Percentiles rank a stretch among this genome's conserved stretches.
These are phyloP conservation scores for Platycnemis pennipes DNA, from an alignment of 2,888 invertebrate genomes.

Conservation along the genomic window DNA sequence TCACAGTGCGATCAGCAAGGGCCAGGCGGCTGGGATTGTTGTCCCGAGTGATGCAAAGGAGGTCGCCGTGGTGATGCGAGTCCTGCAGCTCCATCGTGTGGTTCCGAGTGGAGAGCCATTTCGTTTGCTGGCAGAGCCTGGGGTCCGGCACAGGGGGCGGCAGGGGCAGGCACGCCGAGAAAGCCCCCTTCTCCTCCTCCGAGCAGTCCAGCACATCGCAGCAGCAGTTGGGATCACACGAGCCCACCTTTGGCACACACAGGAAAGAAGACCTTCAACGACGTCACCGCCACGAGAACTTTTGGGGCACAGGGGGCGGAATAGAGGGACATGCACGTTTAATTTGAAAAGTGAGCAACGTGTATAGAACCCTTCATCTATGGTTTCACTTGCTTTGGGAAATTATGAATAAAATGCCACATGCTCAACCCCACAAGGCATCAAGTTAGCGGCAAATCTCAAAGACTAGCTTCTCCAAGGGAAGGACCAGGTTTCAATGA, in stretches of 20 bases:
- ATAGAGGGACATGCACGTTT: no score
- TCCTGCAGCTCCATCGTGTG: conserved; percentile 62
- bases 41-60: conserved; percentile 40
- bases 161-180: conserved; percentile 75
- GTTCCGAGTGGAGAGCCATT: conserved; percentile 74
- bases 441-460: no score
- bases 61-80: no score
- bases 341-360: no score
- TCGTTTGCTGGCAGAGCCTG: conserved; percentile 74
- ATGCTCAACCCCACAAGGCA: no score
- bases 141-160: conserved; percentile 70
- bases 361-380: no score
- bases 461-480: no score
- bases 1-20: neutral
- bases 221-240: conserved; percentile 80
- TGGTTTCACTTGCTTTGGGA: no score
- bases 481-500: no score
- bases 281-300: no score
- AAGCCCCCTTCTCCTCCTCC: conserved; percentile 76
- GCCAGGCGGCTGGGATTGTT: conserved; percentile 43
- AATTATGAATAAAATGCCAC: no score
- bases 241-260: conserved; percentile 73
- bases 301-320: no score
- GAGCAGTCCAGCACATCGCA: conserved; percentile 79
- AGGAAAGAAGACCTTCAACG: neutral